Conservation (phyloP, 2,797 vertebrate species). For the Lacerta agilis region DNA sequence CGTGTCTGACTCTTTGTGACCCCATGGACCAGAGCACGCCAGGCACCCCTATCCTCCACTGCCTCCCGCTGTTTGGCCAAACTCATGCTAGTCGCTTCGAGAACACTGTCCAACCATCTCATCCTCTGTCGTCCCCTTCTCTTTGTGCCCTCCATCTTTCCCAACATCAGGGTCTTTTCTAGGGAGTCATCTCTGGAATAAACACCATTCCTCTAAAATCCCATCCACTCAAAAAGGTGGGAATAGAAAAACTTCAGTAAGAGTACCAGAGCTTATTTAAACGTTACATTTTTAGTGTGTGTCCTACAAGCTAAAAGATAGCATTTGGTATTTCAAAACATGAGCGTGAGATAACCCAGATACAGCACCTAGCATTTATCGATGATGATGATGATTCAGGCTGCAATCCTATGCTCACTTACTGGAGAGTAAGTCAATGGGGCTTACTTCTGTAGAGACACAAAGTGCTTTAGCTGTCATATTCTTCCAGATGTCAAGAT, state of each 20-base stretch:
- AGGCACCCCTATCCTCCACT: too few species aligned
- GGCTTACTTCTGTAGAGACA: neutral
- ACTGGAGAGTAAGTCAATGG: neutral
- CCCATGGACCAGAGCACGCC: too few species aligned
- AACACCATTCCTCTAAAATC: too few species aligned
- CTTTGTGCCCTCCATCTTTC: too few species aligned
- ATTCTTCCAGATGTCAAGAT: neutral
- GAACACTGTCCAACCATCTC: too few species aligned
- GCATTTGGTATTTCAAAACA: neutral
- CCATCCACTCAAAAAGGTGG: neutral
- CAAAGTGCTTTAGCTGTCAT: neutral
- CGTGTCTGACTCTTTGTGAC: too few species aligned
- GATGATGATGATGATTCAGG: neutral
- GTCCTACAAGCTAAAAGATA: neutral
- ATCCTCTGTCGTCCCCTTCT: too few species aligned
- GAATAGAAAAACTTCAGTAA: neutral
- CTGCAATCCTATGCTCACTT: neutral
- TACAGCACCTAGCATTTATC: neutral
- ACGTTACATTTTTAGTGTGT: neutral
- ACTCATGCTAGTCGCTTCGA: too few species aligned
- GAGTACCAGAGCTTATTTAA: neutral
- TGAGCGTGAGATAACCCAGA: neutral
- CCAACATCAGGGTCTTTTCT: too few species aligned
- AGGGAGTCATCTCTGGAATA: too few species aligned
- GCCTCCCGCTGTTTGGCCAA: too few species aligned